Conservation (phyloP, 2,797 vertebrate genomes). For the Serranus cabrilla region DNA sequence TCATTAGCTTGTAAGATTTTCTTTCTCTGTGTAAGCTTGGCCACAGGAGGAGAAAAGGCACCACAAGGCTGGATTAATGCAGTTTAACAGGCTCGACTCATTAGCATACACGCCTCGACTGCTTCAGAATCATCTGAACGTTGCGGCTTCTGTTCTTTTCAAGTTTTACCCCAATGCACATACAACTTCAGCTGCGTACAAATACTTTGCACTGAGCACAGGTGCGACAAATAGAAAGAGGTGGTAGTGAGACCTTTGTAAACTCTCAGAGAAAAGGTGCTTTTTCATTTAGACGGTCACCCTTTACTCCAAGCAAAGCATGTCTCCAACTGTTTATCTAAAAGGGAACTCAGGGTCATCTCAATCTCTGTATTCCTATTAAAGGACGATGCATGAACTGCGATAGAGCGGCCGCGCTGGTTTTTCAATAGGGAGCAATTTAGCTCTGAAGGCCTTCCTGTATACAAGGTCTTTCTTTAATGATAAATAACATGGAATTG, state of each 20-base stretch:
- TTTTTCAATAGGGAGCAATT: constrained; percentile 23
- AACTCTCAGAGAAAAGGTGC: constrained; percentile 15
- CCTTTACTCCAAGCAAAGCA: constrained; percentile 5
- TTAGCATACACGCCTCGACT: constrained; percentile 12
- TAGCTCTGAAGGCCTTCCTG: constrained; percentile 85
- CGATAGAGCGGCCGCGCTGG: not conserved
- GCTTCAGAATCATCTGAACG: not conserved
- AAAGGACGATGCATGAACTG: constrained; percentile 12
- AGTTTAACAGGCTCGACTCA: constrained; percentile 5
- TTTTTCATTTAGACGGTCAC: not conserved
- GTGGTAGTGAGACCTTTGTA: not conserved
- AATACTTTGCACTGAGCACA: not conserved
- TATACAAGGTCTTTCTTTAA: constrained; percentile 15
- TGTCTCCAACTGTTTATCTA: constrained; percentile 11
- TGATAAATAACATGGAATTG: constrained; percentile 17
- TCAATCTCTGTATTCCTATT: not conserved
- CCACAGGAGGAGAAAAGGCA: constrained; percentile 22
- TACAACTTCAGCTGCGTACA: constrained; percentile 7
- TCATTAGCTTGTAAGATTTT: constrained; percentile 44
- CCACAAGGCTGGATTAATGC: constrained; percentile 11
- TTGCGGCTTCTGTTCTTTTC: constrained; percentile 3
- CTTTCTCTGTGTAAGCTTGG: constrained; percentile 23
- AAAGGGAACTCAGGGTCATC: constrained; percentile 31
- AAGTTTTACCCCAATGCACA: not conserved
- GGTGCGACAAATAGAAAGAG: not conserved